phyloP scores from a whole-genome alignment of 2,797 vertebrate species.

The Aeoliscus strigatus region DNA sequence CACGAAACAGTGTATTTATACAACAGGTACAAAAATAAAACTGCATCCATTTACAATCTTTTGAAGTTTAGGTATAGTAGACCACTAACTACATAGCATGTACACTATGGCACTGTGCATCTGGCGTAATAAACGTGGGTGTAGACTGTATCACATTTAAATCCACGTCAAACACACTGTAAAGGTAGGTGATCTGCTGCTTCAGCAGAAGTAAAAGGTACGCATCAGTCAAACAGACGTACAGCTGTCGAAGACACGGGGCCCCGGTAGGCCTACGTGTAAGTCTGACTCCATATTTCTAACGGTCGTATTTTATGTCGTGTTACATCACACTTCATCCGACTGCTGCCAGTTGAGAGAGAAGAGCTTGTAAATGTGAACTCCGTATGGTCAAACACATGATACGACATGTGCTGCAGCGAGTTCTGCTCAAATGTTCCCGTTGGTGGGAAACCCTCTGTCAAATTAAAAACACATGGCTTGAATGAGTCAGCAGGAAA shows the following conservation, averaged over 20 bases:
- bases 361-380: conserved; percentile 21
- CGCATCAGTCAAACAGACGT: conserved; percentile 9
- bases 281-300: background rate
- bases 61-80: too few species aligned
- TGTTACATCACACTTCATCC: conserved; percentile 7
- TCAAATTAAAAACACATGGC: conserved; percentile 81
- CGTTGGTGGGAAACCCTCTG: conserved; percentile 81
- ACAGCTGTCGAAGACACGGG: background rate
- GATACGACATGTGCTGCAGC: conserved; percentile 22
- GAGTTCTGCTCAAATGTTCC: conserved; percentile 19
- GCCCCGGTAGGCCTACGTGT: background rate
- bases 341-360: background rate
- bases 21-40: too few species aligned
- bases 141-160: too few species aligned
- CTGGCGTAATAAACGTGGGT: too few species aligned
- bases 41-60: too few species aligned
- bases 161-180: too few species aligned
- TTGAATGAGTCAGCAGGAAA: conserved; percentile 86
- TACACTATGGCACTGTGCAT: too few species aligned
- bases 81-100: too few species aligned
- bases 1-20: too few species aligned
- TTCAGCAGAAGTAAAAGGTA: too few species aligned
- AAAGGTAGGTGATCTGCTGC: too few species aligned
- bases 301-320: background rate
- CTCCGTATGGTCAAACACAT: conserved; percentile 30